phyloP scores from a whole-genome alignment of 2,888 invertebrate genomes.

The Sinodicranocentrus sp. region DNA sequence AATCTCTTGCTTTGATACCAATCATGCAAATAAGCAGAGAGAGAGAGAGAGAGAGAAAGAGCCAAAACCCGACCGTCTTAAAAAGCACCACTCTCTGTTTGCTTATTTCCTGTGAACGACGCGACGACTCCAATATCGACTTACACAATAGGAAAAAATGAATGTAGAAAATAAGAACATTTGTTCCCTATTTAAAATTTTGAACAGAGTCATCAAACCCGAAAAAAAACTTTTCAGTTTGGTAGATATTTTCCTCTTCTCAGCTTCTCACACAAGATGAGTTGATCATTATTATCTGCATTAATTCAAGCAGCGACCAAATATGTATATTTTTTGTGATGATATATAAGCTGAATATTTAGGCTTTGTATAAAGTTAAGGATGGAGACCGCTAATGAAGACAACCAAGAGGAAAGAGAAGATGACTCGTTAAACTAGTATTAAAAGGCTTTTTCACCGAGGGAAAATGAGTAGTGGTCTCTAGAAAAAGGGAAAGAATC shows the following conservation, averaged over 20 bases:
- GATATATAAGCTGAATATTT: no score
- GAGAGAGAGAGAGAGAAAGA: background rate
- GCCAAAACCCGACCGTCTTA: no score
- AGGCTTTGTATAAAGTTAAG: no score
- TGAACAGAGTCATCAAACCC: background rate
- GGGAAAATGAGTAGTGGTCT: conserved; percentile 4
- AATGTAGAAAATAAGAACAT: no score
- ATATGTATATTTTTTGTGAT: background rate
- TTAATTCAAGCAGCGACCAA: conserved; percentile 16
- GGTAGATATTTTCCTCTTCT: no score
- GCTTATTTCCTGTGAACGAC: no score
- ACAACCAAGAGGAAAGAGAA: conserved; percentile 40
- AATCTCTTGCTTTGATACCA: background rate
- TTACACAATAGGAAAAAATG: no score
- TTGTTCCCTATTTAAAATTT: no score
- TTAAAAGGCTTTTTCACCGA: conserved; percentile 45
- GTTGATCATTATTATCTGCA: conserved; percentile 27
- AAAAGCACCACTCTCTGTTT: no score
- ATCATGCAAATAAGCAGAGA: background rate
- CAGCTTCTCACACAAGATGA: background rate
- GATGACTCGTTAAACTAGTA: conserved; percentile 52
- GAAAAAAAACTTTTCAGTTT: background rate
- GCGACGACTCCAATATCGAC: no score
- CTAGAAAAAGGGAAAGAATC: conserved; percentile 37
- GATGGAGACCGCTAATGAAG: conserved; percentile 58